phyloP scores from a whole-genome alignment of 1,140 invertebrate species.

The Drosophila funebris region DNA sequence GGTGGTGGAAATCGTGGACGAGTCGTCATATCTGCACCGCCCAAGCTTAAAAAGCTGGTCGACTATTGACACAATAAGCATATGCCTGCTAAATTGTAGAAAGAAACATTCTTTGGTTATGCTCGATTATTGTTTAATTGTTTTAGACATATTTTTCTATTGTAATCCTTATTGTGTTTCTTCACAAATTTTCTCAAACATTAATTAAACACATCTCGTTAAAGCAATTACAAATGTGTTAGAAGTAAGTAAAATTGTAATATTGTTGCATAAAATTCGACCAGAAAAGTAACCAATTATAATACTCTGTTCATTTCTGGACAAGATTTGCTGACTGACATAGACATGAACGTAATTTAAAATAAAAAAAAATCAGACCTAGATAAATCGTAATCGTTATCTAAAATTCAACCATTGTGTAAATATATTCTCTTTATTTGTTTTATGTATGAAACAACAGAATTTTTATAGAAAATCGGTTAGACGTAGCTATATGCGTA shows the following conservation, averaged over 20 bases:
- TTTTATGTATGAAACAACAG: too few relatives aligned
- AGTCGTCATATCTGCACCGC: slow-evolving; percentile 77
- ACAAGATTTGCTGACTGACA: too few relatives aligned
- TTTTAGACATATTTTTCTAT: slow-evolving; percentile 59
- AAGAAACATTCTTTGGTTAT: slow-evolving; percentile 5
- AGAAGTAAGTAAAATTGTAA: not conserved
- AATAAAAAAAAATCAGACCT: not conserved
- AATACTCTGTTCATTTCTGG: too few relatives aligned
- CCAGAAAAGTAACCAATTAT: not conserved
- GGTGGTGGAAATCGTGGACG: slow-evolving; percentile 59
- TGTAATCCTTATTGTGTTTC: slow-evolving; percentile 48
- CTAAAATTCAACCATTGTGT: not conserved
- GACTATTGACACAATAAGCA: slow-evolving; percentile 65
- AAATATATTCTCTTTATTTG: not conserved
- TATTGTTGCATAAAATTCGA: not conserved
- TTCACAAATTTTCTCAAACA: slow-evolving; percentile 27
- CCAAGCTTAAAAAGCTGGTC: slow-evolving; percentile 81
- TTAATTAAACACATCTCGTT: slow-evolving; percentile 7
- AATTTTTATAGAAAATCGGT: too few relatives aligned
- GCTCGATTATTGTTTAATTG: slow-evolving; percentile 43
- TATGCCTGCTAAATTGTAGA: not conserved
- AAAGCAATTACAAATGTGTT: not conserved
- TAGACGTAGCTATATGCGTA: too few relatives aligned
- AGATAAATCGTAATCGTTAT: not conserved
- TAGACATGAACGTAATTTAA: not conserved